Evolutionary conservation across 2,888 invertebrate species (phyloP), one percentile per base, ranked within the genome.

Genomic region (Hypolimnas misippus): DNA sequence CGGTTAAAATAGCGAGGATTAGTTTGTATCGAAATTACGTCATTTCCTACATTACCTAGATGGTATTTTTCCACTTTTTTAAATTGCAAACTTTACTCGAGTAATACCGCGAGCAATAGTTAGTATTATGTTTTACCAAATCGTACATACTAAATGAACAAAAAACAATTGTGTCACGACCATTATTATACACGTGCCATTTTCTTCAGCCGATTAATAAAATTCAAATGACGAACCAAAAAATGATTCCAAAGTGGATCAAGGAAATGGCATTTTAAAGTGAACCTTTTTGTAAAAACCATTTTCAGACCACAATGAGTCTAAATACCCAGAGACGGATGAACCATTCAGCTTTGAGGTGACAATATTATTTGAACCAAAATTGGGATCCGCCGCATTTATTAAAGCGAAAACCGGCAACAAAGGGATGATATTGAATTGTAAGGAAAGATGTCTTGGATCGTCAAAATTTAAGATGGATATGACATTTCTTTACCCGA

Each of bases 381-480:
- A 88, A 88, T 87, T 87, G 87, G 84, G 85, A 78, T 77, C 79
- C 79, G 63, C 81, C 83, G 89, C 90, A 87, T 89, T 90, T 90
- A 91, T 89, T 91, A 91, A 87, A 89, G 85, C 83, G 87, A 87
- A 86, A 87, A 88, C 89, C 88, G 84, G 84, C 89, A 88, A 91
- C 91, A 91, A 90, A 91, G 89, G 90, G 84, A 87, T 86, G 77
- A 89, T 91, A 91, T 91, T 91, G 91, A 90, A 90, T 90, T 88
- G 90, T 88, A 84, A 86, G 85, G 83, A 79, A 83, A 79, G 70
- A 74, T 59, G 53, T 59, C 76, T 38, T 6, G 66, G 78, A 84
- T 65, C 57, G 40, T 55, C 38, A 68, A 74, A 74, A 52, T 29
- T 31, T 17, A 50, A 38, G 50, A 54, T 71, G 78, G 82, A 86